A percentile compares a stretch with the other conserved stretches of the same genome.
phyloP scores from a whole-genome alignment of 2,888 invertebrate genomes.

The Agrotis exclamationis region DNA sequence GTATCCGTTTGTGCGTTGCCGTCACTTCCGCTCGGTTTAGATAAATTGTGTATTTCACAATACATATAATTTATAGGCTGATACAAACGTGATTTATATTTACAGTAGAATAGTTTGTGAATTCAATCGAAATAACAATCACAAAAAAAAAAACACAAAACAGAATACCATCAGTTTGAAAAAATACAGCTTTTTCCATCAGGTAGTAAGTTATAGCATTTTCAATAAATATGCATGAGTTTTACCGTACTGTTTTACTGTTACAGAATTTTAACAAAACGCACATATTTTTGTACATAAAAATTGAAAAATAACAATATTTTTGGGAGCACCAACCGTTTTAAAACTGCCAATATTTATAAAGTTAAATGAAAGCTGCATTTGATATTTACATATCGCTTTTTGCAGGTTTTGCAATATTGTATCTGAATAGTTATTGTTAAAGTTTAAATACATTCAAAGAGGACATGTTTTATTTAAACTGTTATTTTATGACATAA shows the following conservation, averaged over 20 bases:
- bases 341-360: slow-evolving; percentile 31
- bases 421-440: rapidly evolving
- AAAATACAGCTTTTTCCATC: slow-evolving; percentile 6
- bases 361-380: slow-evolving; percentile 22
- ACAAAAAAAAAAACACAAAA: not conserved
- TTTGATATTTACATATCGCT: not conserved
- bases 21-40: no score
- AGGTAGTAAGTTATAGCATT: not conserved
- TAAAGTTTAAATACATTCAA: slow-evolving; percentile 3
- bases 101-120: not conserved
- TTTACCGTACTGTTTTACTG: slow-evolving; percentile 10
- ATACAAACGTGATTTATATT: not conserved
- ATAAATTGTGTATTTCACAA: no score
- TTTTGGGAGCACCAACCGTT: slow-evolving; percentile 17
- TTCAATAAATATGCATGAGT: slow-evolving; percentile 44
- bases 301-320: slow-evolving; percentile 47
- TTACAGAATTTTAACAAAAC: slow-evolving; percentile 21
- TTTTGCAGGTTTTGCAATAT: not conserved
- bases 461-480: not conserved
- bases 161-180: not conserved
- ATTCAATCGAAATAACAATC: not conserved
- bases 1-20: no score
- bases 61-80: no score
- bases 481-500: not conserved
- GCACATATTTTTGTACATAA: slow-evolving; percentile 21